Conservation (phyloP, 1,140 invertebrate genomes). For the Monomorium pharaonis region DNA sequence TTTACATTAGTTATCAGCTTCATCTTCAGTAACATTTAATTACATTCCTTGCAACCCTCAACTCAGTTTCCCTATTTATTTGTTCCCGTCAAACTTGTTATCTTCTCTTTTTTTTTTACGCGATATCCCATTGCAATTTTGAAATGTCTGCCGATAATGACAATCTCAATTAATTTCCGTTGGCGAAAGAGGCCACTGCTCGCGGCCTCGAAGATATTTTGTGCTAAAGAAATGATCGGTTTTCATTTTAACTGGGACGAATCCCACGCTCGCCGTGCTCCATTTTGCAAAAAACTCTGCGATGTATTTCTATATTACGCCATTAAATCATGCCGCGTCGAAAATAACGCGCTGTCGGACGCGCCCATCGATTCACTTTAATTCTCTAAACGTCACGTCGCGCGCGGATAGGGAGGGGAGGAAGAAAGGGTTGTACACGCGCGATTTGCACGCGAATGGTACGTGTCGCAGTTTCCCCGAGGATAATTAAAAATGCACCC, state of each 20-base stretch:
- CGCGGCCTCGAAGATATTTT: slow-evolving; percentile 24
- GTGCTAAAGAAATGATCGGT: slow-evolving; percentile 25
- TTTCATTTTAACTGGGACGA: slow-evolving; percentile 37
- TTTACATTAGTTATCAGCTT: background rate
- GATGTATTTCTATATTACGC: slow-evolving; percentile 48
- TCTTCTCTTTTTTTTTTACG: background rate
- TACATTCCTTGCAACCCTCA: background rate
- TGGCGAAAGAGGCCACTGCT: slow-evolving; percentile 23
- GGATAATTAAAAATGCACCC: slow-evolving; percentile 53
- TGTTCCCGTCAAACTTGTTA: background rate
- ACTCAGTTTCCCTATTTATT: slow-evolving; percentile 30
- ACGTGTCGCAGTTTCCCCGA: background rate
- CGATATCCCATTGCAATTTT: background rate
- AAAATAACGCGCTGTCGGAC: slow-evolving; percentile 34
- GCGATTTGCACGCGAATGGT: no score
- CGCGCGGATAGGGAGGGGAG: background rate
- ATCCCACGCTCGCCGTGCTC: background rate
- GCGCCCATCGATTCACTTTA: slow-evolving; percentile 31
- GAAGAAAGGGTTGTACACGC: no score
- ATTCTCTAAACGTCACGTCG: background rate
- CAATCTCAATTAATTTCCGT: slow-evolving; percentile 53
- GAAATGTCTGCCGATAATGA: slow-evolving; percentile 38
- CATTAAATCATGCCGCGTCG: slow-evolving; percentile 42
- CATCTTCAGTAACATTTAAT: slow-evolving; percentile 34
- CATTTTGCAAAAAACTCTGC: background rate